These are phyloP conservation scores for Cyanistes caeruleus DNA, from an alignment of 2,113 vertebrate genomes.

Conservation along the genomic window DNA sequence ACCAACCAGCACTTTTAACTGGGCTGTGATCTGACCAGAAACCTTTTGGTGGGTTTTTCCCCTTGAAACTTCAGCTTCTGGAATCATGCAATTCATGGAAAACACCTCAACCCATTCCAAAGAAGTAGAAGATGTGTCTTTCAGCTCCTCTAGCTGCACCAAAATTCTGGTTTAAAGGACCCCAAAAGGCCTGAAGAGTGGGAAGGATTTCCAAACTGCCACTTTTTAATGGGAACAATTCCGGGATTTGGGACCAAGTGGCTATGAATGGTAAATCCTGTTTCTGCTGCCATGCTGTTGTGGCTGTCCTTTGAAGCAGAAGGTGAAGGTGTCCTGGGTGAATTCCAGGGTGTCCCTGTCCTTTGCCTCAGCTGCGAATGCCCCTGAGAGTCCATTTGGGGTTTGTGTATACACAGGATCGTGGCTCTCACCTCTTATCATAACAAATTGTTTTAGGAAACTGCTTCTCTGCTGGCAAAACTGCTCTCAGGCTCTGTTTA, in stretches of 20 bases:
- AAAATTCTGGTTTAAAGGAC: not conserved
- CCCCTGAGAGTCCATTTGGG: conserved; percentile 34
- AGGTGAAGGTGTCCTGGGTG: not conserved
- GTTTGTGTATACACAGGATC: not conserved
- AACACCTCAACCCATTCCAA: not conserved
- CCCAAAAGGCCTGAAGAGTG: not conserved
- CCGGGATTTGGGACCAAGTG: not conserved
- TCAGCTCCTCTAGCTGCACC: not conserved
- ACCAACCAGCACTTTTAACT: not conserved
- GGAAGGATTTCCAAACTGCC: not conserved
- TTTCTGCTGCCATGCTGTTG: accelerated
- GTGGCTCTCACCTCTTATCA: conserved; percentile 64
- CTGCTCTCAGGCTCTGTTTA: conserved; percentile 72
- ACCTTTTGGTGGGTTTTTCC: not conserved
- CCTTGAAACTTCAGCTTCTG: not conserved
- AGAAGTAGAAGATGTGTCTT: not conserved
- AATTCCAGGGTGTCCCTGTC: not conserved
- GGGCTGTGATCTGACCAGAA: not conserved
- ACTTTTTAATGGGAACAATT: not conserved
- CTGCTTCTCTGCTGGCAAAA: conserved; percentile 36
- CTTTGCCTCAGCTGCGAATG: not conserved
- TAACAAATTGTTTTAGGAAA: conserved; percentile 69
- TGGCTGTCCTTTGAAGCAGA: not conserved
- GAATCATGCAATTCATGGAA: not conserved
- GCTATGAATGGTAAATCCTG: not conserved